Evolutionary conservation across 2,797 vertebrate genomes (phyloP).

Genomic region (Neomorphus geoffroyi): DNA sequence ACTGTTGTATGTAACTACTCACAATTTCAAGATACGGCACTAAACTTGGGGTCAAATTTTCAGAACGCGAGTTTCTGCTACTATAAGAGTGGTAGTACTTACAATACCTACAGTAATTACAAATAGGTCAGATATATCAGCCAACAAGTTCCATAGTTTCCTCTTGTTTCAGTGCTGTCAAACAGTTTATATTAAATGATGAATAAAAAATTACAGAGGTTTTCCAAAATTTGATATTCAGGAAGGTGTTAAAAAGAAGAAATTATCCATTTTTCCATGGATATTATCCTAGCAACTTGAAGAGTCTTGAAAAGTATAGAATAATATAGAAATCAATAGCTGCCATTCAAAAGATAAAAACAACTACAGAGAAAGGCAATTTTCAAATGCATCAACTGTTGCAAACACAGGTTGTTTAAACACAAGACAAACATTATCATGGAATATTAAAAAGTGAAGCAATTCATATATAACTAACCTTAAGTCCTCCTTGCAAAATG

Average conservation of each 20-base stretch:
- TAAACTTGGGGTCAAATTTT: background rate
- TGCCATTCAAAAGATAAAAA: background rate
- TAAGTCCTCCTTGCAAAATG: constrained; percentile 20
- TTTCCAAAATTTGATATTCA: background rate
- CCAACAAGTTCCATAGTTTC: background rate
- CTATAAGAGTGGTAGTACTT: background rate
- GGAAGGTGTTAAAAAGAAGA: background rate
- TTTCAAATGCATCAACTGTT: background rate
- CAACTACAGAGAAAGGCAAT: background rate
- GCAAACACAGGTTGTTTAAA: background rate
- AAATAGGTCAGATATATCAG: background rate
- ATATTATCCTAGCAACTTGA: background rate
- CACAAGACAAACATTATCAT: background rate
- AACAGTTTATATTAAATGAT: background rate
- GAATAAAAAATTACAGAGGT: background rate
- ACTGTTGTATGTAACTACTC: background rate
- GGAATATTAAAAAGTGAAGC: background rate
- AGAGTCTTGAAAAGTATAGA: background rate
- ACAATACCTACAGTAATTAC: background rate
- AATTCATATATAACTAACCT: background rate
- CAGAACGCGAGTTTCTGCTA: background rate
- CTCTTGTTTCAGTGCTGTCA: background rate
- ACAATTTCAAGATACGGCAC: background rate
- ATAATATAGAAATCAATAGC: background rate
- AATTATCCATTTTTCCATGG: background rate